A percentile compares a stretch with the other conserved stretches of the same genome.
Conservation (phyloP, 2,888 invertebrate species). For the Torymus aiolomorphi region DNA sequence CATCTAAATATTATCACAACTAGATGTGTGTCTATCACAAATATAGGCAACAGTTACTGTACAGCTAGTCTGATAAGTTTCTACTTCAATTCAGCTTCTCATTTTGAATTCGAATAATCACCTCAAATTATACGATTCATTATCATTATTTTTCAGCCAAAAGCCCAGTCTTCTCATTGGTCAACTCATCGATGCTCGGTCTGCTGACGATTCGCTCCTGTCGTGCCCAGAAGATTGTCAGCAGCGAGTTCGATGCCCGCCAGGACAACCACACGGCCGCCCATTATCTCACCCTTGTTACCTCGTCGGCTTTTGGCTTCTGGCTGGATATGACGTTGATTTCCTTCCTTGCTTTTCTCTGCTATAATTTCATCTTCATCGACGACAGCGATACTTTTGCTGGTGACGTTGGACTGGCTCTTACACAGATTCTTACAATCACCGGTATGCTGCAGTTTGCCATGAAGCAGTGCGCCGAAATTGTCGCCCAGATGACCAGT, state of each 20-base stretch:
- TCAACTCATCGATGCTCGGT: constrained; percentile 90
- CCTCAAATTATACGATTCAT: too few species aligned
- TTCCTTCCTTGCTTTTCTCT: constrained; percentile 79
- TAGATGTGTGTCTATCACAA: too few species aligned
- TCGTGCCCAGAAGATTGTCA: constrained; percentile 83
- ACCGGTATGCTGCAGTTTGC: constrained; percentile 90
- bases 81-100: too few species aligned
- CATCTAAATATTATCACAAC: too few species aligned
- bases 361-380: constrained; percentile 80
- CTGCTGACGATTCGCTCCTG: constrained; percentile 91
- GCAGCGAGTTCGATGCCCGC: constrained; percentile 84
- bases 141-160: constrained; percentile 69
- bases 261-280: constrained; percentile 84
- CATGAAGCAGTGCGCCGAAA: constrained; percentile 87
- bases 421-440: constrained; percentile 82
- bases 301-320: constrained; percentile 81
- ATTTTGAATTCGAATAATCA: too few species aligned
- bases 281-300: constrained; percentile 79
- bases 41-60: too few species aligned
- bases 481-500: constrained; percentile 85
- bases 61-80: too few species aligned
- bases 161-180: constrained; percentile 94
- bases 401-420: constrained; percentile 84
- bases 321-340: constrained; percentile 82
- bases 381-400: constrained; percentile 76